Conservation (phyloP, 2,888 invertebrate genomes). For the Yponomeuta plumbellus region DNA sequence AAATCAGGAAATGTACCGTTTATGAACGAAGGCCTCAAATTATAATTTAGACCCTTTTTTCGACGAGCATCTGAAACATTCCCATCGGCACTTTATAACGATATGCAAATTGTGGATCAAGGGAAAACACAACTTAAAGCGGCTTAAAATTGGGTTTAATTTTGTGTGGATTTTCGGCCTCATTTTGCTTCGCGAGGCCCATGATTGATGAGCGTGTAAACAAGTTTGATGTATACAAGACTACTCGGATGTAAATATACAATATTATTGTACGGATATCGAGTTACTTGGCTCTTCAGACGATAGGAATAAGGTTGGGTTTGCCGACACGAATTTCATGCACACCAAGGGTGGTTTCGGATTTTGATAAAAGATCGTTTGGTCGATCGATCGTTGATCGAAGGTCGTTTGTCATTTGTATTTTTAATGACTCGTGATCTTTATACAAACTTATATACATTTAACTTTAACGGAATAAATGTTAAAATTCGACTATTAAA, state of each 20-base stretch:
- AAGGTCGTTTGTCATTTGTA: too few species aligned
- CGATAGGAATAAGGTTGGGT: background rate
- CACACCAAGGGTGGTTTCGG: too few species aligned
- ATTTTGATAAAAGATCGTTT: too few species aligned
- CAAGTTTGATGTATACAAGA: constrained; percentile 15
- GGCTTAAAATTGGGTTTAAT: background rate
- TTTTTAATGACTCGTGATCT: too few species aligned
- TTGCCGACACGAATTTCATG: too few species aligned
- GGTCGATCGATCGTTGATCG: too few species aligned
- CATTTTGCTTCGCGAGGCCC: constrained; percentile 1
- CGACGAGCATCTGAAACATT: background rate
- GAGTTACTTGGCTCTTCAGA: background rate
- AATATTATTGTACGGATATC: background rate
- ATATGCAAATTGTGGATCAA: background rate
- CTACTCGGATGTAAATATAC: background rate
- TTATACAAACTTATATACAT: too few species aligned
- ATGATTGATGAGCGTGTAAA: constrained; percentile 18
- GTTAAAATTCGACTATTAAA: too few species aligned
- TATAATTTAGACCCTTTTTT: background rate
- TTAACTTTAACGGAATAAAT: too few species aligned
- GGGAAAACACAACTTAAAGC: background rate
- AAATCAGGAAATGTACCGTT: background rate
- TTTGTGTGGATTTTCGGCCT: background rate
- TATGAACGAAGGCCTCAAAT: background rate
- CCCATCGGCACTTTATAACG: background rate